A percentile compares a stretch with the other conserved stretches of the same genome.
phyloP scores from a whole-genome alignment of 2,888 invertebrate species.

The Cheilosia grossa region DNA sequence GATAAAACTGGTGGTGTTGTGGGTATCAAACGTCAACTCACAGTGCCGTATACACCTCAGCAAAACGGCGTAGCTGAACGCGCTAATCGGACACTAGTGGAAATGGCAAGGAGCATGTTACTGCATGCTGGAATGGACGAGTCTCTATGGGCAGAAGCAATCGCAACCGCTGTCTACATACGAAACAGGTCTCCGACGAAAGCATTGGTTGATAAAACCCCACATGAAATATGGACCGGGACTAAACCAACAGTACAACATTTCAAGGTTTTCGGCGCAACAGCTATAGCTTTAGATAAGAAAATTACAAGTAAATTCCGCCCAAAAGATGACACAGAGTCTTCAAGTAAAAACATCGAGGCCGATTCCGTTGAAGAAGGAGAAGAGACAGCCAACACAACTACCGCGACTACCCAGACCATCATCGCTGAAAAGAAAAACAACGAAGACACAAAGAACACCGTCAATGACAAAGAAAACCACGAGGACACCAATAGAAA shows the following conservation, averaged over 20 bases:
- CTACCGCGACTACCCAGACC: too few species aligned
- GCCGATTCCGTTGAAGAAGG: too few species aligned
- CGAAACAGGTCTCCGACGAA: constrained; percentile 63
- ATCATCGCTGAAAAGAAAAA: too few species aligned
- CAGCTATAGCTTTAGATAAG: background rate
- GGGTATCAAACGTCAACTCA: background rate
- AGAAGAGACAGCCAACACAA: too few species aligned
- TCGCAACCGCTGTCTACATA: constrained; percentile 69
- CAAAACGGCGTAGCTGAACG: background rate
- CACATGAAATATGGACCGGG: constrained; percentile 71
- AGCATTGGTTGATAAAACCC: constrained; percentile 53
- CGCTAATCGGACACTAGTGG: constrained; percentile 49
- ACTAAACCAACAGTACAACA: constrained; percentile 60
- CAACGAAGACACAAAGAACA: too few species aligned
- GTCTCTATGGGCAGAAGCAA: constrained; percentile 75
- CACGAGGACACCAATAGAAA: background rate
- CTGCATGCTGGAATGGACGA: constrained; percentile 74
- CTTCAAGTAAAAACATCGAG: background rate
- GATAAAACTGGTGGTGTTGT: too few species aligned
- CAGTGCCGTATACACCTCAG: background rate
- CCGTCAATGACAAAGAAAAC: too few species aligned
- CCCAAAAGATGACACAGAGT: constrained; percentile 6
- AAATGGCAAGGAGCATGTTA: constrained; percentile 78
- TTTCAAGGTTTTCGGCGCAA: constrained; percentile 16
- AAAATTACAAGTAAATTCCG: constrained; percentile 42